phyloP scores from a whole-genome alignment of 2,797 vertebrate species.

The Myotis vivesi region DNA sequence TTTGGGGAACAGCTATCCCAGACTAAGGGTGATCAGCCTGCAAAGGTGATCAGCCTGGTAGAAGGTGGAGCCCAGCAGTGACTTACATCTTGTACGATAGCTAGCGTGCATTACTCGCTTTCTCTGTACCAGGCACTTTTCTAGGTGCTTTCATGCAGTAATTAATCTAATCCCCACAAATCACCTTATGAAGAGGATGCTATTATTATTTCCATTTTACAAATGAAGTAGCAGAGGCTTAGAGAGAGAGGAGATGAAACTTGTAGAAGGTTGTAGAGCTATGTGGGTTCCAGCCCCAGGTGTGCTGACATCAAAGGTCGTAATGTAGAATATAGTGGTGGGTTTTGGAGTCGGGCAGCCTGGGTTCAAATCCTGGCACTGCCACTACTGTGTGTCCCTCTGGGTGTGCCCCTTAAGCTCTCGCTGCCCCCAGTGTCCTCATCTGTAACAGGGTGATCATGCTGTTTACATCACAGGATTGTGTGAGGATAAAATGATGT shows the following conservation, averaged over 20 bases:
- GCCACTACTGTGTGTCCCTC: not conserved
- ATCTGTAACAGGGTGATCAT: not conserved
- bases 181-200: not conserved
- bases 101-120: fast-evolving
- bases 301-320: not conserved
- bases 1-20: not conserved
- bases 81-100: not conserved
- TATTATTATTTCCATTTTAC: not conserved
- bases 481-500: not conserved
- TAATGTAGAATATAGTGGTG: not conserved
- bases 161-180: slow-evolving; percentile 1
- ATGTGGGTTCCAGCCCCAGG: not conserved
- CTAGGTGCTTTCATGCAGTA: not conserved
- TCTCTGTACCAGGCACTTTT: not conserved
- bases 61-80: not conserved
- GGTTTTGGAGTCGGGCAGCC: not conserved
- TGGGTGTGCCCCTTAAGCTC: not conserved
- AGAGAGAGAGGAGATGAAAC: not conserved
- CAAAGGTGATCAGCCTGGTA: not conserved
- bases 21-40: not conserved
- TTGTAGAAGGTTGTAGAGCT: not conserved
- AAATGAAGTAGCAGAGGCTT: not conserved
- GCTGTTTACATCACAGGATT: not conserved
- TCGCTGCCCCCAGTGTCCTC: not conserved
- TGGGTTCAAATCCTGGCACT: not conserved